These are phyloP conservation scores for Pyrocephalus nanus DNA, from an alignment of 2,797 vertebrate species.

Conservation along the genomic window DNA sequence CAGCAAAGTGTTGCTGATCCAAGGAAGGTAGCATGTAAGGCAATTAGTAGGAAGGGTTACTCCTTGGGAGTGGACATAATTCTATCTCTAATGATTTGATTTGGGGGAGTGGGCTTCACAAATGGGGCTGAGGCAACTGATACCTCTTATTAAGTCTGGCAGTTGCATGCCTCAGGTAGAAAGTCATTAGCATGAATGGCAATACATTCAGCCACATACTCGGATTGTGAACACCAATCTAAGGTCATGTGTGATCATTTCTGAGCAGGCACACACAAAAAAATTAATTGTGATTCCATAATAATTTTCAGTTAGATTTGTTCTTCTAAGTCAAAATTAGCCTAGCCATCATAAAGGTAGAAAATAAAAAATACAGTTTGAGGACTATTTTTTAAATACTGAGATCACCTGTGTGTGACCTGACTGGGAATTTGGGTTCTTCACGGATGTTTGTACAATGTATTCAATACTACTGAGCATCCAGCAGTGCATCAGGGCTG, in stretches of 20 bases:
- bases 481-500: neutral
- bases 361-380: neutral
- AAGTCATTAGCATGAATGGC: neutral
- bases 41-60: neutral
- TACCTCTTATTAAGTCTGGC: neutral
- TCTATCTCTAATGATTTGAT: neutral
- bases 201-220: neutral
- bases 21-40: neutral
- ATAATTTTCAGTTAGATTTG: neutral
- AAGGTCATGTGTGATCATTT: neutral
- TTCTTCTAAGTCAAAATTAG: neutral
- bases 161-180: neutral
- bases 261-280: neutral
- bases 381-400: neutral
- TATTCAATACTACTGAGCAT: neutral
- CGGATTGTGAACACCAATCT: neutral
- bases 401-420: neutral
- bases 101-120: neutral
- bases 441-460: neutral
- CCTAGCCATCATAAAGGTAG: neutral
- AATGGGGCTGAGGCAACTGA: neutral
- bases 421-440: neutral
- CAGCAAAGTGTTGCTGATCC: neutral
- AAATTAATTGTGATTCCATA: neutral
- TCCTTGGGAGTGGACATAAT: neutral